These are phyloP conservation scores for Neosilurus hyrtlii DNA, from an alignment of 2,797 vertebrate species.

Conservation along the genomic window DNA sequence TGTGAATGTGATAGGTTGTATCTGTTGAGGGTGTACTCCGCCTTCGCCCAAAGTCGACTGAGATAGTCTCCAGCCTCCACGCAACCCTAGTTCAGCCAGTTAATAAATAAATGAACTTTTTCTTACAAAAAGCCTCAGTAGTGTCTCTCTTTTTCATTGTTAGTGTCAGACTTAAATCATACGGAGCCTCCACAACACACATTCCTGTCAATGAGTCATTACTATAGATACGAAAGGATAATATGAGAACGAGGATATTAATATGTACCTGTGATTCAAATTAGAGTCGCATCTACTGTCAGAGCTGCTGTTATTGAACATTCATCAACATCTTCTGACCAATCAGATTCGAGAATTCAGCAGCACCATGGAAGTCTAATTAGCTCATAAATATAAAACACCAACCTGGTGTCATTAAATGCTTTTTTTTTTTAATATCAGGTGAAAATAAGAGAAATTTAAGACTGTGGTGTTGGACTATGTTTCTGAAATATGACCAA, in stretches of 20 bases:
- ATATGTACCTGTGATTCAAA: background rate
- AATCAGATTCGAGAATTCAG: background rate
- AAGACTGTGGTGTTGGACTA: background rate
- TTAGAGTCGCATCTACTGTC: background rate
- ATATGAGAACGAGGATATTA: background rate
- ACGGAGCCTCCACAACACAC: background rate
- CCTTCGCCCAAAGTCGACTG: no score
- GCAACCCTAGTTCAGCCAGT: background rate
- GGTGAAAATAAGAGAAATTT: background rate
- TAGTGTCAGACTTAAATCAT: background rate
- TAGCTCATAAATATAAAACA: background rate
- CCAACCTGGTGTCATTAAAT: background rate
- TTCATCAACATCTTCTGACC: background rate
- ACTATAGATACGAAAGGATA: background rate
- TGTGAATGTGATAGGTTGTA: no score
- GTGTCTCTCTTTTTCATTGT: background rate
- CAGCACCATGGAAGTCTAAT: background rate
- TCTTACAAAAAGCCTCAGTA: background rate
- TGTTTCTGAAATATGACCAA: background rate
- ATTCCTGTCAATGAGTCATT: background rate
- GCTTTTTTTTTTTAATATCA: background rate
- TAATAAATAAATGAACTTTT: conserved; percentile 1
- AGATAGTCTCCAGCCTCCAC: no score
- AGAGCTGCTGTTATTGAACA: background rate
- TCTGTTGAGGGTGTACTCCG: no score